phyloP scores from a whole-genome alignment of 37 sponge, comb jelly and placozoan species.

The Diacarnus erythraeanus region DNA sequence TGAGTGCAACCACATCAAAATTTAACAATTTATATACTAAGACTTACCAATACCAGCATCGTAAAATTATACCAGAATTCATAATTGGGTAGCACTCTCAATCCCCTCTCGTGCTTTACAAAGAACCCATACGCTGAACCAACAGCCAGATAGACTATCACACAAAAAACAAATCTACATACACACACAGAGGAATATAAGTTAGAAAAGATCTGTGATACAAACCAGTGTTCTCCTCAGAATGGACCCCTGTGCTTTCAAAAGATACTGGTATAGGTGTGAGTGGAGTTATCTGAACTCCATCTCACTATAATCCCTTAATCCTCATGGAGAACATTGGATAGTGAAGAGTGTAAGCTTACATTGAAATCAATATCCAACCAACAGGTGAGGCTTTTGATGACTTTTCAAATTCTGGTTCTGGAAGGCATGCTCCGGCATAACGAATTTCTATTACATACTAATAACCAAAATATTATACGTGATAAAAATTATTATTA shows the following conservation, averaged over 20 bases:
- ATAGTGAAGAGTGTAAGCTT: no score
- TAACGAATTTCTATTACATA: neutral
- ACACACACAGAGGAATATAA: neutral
- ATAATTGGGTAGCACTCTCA: slow-evolving; percentile 44
- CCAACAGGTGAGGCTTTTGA: slow-evolving; percentile 12
- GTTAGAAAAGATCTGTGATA: neutral
- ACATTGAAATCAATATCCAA: slow-evolving; percentile 57
- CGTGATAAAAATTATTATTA: no score
- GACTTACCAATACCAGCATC: slow-evolving; percentile 46
- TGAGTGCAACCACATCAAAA: no score
- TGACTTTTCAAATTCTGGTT: neutral
- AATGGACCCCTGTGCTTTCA: no score
- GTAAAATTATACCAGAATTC: slow-evolving; percentile 50
- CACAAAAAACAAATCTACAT: slow-evolving; percentile 11
- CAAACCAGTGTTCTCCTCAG: no score
- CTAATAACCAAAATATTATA: no score
- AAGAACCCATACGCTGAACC: slow-evolving; percentile 30
- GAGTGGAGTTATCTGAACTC: no score
- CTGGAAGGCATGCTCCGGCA: slow-evolving; percentile 25
- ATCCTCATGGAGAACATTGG: no score
- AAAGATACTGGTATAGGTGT: no score
- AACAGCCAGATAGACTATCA: slow-evolving; percentile 28
- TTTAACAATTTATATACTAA: neutral
- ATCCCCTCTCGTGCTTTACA: slow-evolving; percentile 29
- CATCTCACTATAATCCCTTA: no score